phyloP scores from a whole-genome alignment of 2,888 invertebrate genomes.

The Spatulosminthurus flaviceps region DNA sequence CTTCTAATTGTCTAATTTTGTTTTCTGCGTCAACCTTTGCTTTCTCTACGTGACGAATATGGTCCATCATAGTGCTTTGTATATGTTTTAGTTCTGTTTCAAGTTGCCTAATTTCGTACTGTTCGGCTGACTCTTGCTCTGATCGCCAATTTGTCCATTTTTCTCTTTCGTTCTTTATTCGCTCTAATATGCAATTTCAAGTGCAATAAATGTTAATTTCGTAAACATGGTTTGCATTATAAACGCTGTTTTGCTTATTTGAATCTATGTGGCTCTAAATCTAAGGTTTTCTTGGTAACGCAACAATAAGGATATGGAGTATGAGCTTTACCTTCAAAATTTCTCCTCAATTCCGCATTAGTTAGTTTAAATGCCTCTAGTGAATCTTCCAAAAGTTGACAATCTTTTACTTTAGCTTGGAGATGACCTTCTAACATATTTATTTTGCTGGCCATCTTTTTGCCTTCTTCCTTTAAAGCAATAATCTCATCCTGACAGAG shows the following conservation, averaged over 20 bases:
- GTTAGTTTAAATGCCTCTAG: constrained; percentile 36
- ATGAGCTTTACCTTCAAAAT: constrained; percentile 40
- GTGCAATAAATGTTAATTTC: too few relatives aligned
- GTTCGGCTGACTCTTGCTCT: constrained; percentile 58
- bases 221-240: too few relatives aligned
- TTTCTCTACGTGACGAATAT: constrained; percentile 54
- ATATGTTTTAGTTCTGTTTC: constrained; percentile 55
- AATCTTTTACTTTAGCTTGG: constrained; percentile 33
- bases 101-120: constrained; percentile 56
- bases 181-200: constrained; percentile 50
- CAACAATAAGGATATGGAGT: background rate
- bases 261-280: too few relatives aligned
- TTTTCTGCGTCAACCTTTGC: constrained; percentile 60
- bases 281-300: too few relatives aligned
- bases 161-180: constrained; percentile 58
- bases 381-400: constrained; percentile 39
- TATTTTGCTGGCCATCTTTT: constrained; percentile 25
- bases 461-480: background rate
- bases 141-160: constrained; percentile 61
- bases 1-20: constrained; percentile 54
- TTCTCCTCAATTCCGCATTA: constrained; percentile 30
- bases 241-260: too few relatives aligned
- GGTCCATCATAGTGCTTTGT: constrained; percentile 57
- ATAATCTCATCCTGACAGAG: constrained; percentile 39
- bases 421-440: constrained; percentile 35